phyloP scores from a whole-genome alignment of 2,113 vertebrate species.

The Heterotis niloticus region DNA sequence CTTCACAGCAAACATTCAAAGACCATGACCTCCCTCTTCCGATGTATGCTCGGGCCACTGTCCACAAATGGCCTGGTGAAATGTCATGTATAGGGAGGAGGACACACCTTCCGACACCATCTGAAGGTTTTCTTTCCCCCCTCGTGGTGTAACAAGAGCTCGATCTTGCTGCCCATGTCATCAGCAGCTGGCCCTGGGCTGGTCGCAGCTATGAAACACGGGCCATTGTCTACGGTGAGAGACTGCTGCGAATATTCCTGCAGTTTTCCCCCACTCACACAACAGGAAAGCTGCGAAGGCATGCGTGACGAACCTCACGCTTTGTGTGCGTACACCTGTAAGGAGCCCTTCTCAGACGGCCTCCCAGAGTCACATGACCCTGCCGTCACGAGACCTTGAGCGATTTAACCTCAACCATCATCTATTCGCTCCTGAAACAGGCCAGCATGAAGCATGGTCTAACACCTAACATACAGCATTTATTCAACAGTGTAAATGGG shows the following conservation, averaged over 20 bases:
- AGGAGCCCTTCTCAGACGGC: slow-evolving; percentile 53
- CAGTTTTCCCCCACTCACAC: not conserved
- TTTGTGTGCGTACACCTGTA: slow-evolving; percentile 32
- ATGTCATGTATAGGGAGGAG: slow-evolving; percentile 56
- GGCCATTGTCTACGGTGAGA: not conserved
- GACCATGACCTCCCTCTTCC: slow-evolving; percentile 30
- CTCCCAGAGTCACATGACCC: slow-evolving; percentile 19
- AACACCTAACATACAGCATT: no score
- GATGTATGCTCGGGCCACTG: slow-evolving; percentile 23
- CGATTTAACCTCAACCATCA: slow-evolving; percentile 52
- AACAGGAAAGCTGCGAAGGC: not conserved
- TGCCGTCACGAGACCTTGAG: slow-evolving; percentile 59
- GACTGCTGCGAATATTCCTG: not conserved
- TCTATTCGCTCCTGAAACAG: slow-evolving; percentile 30
- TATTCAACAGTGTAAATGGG: no score
- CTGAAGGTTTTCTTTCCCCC: slow-evolving; percentile 33
- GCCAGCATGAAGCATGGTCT: no score
- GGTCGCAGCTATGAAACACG: not conserved
- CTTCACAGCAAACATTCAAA: slow-evolving; percentile 55
- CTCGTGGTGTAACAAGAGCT: slow-evolving; percentile 15
- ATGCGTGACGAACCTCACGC: not conserved
- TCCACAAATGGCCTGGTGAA: slow-evolving; percentile 50
- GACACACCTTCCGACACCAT: slow-evolving; percentile 51
- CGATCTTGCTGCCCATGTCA: slow-evolving; percentile 27
- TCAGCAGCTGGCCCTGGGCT: not conserved